Conservation (phyloP, 53 echinoderm and acorn worm species). For the Luidia sarsii region DNA sequence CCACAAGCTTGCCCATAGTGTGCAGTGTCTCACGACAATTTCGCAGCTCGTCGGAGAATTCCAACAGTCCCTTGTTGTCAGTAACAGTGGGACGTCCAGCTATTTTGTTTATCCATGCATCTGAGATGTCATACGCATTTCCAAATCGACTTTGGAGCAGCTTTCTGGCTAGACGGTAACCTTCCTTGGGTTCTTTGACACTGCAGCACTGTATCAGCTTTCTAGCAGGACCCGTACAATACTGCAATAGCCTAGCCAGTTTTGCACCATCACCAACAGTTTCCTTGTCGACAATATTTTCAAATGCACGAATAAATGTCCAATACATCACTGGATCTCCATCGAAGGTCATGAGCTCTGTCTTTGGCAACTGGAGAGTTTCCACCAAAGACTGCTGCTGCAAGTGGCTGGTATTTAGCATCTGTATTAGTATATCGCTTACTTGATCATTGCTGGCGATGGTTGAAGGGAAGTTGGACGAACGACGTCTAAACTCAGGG, state of each 20-base stretch:
- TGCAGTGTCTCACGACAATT: conserved; percentile 50
- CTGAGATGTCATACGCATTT: conserved; percentile 33
- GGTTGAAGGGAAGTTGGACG: not conserved
- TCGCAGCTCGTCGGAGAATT: conserved; percentile 57
- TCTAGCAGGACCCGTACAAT: conserved; percentile 35
- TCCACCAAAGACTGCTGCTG: conserved; percentile 46
- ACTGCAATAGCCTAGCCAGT: conserved; percentile 23
- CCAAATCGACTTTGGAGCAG: conserved; percentile 40
- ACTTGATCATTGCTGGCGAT: not conserved
- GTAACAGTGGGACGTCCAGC: conserved; percentile 23
- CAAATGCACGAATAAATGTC: conserved; percentile 44
- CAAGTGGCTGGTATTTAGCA: conserved; percentile 9
- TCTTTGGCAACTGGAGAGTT: conserved; percentile 35
- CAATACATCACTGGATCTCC: conserved; percentile 26
- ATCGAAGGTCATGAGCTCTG: conserved; percentile 25
- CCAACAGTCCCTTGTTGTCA: conserved; percentile 9
- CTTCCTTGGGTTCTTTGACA: conserved; percentile 23
- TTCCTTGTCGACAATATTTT: conserved; percentile 32
- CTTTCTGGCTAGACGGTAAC: conserved; percentile 23
- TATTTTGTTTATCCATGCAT: conserved; percentile 64
- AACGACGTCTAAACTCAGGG: not conserved
- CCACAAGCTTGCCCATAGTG: conserved; percentile 49
- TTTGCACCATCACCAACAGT: conserved; percentile 20
- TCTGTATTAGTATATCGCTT: conserved; percentile 11
- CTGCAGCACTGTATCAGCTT: conserved; percentile 30